Conservation (phyloP, 2,113 vertebrate species). For the Poeciliopsis prolifica region DNA sequence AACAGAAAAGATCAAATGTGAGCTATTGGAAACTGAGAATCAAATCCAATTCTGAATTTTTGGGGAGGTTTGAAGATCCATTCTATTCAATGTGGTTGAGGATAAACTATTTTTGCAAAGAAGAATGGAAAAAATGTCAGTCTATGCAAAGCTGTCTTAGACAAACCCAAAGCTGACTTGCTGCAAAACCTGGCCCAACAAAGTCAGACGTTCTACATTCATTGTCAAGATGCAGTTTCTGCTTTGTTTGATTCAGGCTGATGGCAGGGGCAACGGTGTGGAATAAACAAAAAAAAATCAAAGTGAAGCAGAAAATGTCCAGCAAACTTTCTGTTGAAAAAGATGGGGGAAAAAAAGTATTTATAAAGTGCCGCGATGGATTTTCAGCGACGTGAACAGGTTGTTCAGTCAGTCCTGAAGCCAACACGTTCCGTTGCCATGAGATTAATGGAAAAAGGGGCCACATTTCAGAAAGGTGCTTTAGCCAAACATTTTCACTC, state of each 20-base stretch:
- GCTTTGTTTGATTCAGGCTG: neutral
- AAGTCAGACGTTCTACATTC: no score
- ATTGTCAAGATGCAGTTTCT: no score
- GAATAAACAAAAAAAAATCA: neutral
- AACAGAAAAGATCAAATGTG: neutral
- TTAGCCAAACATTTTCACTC: neutral
- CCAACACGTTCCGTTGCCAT: neutral
- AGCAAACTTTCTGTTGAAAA: neutral
- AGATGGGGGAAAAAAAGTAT: no score
- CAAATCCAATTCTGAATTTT: neutral
- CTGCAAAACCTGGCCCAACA: neutral
- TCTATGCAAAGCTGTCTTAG: neutral
- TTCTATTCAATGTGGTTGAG: neutral
- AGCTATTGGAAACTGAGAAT: neutral
- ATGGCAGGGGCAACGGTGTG: neutral
- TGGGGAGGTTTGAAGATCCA: no score
- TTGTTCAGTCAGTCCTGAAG: neutral
- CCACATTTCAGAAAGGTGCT: neutral
- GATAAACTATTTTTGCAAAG: neutral
- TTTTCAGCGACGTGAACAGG: neutral
- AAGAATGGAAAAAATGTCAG: neutral
- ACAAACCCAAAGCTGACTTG: neutral
- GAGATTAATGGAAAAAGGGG: neutral
- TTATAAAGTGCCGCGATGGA: neutral
- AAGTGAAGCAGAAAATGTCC: neutral